Evolutionary conservation across 2,113 vertebrate species (phyloP).

Genomic region (Rhinolophus sinicus): DNA sequence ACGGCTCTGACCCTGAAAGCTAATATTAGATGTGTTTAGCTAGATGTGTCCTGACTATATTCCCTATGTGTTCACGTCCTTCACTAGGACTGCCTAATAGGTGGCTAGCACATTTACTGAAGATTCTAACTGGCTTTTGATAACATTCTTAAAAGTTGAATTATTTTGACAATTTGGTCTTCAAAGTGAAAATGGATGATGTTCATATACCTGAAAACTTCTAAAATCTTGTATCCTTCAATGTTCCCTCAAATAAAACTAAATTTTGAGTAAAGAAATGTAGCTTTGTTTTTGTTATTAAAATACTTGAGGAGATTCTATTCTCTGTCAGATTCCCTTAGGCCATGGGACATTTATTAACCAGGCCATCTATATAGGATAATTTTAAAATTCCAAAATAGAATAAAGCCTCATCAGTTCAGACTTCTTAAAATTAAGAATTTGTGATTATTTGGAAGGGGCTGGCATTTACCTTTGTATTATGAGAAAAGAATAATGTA

Average conservation of each 20-base stretch:
- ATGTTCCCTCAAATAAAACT: background rate
- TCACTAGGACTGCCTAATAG: background rate
- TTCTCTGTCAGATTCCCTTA: background rate
- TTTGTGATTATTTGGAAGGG: conserved; percentile 12
- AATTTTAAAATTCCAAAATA: background rate
- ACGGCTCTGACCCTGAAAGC: background rate
- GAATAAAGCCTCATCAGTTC: background rate
- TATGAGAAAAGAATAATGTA: background rate
- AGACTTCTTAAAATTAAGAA: conserved; percentile 15
- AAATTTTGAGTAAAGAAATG: conserved; percentile 48
- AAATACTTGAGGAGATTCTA: background rate
- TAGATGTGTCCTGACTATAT: background rate
- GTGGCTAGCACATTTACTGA: background rate
- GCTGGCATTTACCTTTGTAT: background rate
- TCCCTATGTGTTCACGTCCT: background rate
- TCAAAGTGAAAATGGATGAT: background rate
- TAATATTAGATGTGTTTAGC: background rate
- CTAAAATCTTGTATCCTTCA: background rate
- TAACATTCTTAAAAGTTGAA: background rate
- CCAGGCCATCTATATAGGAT: background rate
- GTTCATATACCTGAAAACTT: background rate
- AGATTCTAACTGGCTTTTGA: conserved; percentile 23
- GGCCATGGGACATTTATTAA: background rate
- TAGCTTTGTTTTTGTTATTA: background rate
- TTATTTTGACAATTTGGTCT: background rate